A percentile compares a stretch with the other conserved stretches of the same genome.
Conservation (phyloP, 2,113 vertebrate genomes). For the Python bivittatus region DNA sequence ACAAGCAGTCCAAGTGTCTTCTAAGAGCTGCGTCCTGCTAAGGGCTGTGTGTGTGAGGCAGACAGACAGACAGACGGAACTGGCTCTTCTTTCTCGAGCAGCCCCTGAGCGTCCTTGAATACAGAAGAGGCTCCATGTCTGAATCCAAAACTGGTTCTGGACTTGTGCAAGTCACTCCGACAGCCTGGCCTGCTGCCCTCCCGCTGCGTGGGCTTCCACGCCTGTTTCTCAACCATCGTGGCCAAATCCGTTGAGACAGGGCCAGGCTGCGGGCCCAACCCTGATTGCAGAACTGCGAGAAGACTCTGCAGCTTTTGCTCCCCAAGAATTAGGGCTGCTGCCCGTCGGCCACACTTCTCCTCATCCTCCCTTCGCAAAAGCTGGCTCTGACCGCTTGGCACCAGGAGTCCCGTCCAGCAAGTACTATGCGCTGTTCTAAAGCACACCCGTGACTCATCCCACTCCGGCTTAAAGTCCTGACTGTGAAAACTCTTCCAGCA, state of each 20-base stretch:
- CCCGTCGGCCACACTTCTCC: not conserved
- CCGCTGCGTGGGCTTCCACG: no score
- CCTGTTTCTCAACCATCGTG: no score
- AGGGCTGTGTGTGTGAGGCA: not conserved
- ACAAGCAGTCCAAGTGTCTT: not conserved
- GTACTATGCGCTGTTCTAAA: not conserved
- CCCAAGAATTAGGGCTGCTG: no score
- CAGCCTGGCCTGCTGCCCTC: not conserved
- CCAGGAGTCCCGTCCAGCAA: not conserved
- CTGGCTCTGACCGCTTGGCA: no score
- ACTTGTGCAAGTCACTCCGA: not conserved
- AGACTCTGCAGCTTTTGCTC: not conserved
- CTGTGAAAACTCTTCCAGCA: not conserved
- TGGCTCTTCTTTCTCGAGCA: not conserved
- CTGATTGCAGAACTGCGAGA: not conserved
- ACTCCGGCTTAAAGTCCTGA: not conserved
- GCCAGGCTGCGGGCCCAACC: no score
- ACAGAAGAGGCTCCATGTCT: not conserved
- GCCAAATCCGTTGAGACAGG: no score
- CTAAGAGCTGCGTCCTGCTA: not conserved
- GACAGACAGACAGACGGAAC: not conserved
- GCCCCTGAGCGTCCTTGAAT: not conserved
- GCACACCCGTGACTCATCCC: not conserved
- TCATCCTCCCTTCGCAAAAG: not conserved
- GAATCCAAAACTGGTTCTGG: not conserved